Evolutionary conservation across 2,888 invertebrate genomes (phyloP).

Genomic region (Euproctis similis): DNA sequence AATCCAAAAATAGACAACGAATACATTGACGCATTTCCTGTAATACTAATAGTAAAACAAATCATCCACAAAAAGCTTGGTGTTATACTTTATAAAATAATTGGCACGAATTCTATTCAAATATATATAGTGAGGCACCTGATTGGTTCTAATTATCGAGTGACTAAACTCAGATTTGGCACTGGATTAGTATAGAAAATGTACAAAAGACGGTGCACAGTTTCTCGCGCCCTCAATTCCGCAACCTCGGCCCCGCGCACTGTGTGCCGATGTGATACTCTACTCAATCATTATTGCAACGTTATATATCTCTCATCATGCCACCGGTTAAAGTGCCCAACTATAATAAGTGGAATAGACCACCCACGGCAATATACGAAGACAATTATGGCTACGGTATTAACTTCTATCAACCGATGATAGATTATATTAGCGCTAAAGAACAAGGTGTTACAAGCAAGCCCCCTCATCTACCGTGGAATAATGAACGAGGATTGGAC

Average conservation of each 20-base stretch:
- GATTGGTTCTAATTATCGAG: conserved; percentile 59
- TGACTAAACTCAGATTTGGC: conserved; percentile 53
- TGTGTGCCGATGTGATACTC: conserved; percentile 32
- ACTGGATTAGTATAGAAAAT: conserved; percentile 47
- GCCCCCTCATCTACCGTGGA: conserved; percentile 84
- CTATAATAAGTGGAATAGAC: conserved; percentile 68
- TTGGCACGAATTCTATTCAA: conserved; percentile 61
- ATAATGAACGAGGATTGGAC: conserved; percentile 80
- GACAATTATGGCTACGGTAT: conserved; percentile 90
- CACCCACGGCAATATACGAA: conserved; percentile 82
- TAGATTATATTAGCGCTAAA: conserved; percentile 86
- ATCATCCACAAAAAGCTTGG: conserved; percentile 17
- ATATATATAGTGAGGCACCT: conserved; percentile 54
- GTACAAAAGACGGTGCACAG: conserved; percentile 55
- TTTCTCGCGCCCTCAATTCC: conserved; percentile 45
- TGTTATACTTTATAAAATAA: conserved; percentile 30
- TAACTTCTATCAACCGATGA: conserved; percentile 91
- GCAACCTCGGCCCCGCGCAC: conserved; percentile 45
- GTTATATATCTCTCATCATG: conserved; percentile 49
- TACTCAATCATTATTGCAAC: conserved; percentile 35
- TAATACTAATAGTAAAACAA: conserved; percentile 7
- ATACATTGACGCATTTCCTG: conserved; percentile 10
- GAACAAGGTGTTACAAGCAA: conserved; percentile 57
- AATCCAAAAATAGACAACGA: too few species aligned
- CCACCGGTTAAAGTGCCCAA: conserved; percentile 63